These are phyloP conservation scores for Synergus japonicus DNA, from an alignment of 2,888 invertebrate genomes.

Conservation along the genomic window DNA sequence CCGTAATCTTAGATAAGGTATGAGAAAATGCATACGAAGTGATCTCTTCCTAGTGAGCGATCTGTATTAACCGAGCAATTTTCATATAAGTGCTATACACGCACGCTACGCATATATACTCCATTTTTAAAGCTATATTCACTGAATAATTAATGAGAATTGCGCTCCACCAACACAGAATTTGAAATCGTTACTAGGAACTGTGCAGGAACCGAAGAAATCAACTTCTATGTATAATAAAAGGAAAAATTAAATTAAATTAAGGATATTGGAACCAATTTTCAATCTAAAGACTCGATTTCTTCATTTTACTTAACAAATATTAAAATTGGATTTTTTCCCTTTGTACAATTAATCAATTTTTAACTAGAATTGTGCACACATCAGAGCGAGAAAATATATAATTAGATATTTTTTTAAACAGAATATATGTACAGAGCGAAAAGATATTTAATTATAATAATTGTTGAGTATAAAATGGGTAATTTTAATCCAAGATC, in stretches of 20 bases:
- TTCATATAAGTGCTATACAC: slow-evolving; percentile 50
- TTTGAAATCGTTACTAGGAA: slow-evolving; percentile 50
- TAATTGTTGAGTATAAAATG: too few relatives aligned
- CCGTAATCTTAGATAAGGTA: slow-evolving; percentile 37
- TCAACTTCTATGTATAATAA: background rate
- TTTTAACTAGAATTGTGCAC: too few relatives aligned
- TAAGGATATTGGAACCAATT: too few relatives aligned
- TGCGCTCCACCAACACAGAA: slow-evolving; percentile 50
- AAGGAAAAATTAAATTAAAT: background rate
- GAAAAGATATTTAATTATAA: too few relatives aligned
- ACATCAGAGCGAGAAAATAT: too few relatives aligned
- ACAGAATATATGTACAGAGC: too few relatives aligned
- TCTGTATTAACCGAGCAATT: slow-evolving; percentile 42
- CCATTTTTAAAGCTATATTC: slow-evolving; percentile 43
- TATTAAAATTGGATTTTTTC: too few relatives aligned
- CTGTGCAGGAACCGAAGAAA: background rate
- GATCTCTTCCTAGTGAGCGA: slow-evolving; percentile 44
- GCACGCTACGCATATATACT: slow-evolving; percentile 45
- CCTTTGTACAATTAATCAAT: too few relatives aligned
- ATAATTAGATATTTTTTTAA: too few relatives aligned
- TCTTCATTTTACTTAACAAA: too few relatives aligned
- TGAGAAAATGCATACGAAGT: slow-evolving; percentile 23
- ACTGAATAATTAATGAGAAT: slow-evolving; percentile 54
- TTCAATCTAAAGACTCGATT: too few relatives aligned
- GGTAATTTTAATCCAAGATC: too few relatives aligned